Percentiles rank a stretch among this genome's conserved stretches.
These are phyloP conservation scores for Anthopleura xanthogrammica DNA, from an alignment of 92 coral and sea anemone species.

Conservation along the genomic window DNA sequence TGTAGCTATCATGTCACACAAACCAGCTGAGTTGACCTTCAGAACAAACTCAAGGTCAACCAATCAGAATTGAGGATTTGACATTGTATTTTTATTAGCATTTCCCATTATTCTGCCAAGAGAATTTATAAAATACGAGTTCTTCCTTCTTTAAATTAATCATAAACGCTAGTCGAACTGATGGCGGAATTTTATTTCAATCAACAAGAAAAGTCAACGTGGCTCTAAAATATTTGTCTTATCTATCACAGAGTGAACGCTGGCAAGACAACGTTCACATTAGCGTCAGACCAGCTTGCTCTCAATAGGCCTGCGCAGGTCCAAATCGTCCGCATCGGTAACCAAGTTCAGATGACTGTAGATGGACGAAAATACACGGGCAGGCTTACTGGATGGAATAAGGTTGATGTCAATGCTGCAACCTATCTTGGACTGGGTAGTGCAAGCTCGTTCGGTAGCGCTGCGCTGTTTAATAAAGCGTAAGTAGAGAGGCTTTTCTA, in stretches of 20 bases:
- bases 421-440: constrained; percentile 12
- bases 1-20: too few species aligned
- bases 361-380: constrained; percentile 21
- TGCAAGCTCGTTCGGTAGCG: neutral
- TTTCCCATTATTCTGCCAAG: too few species aligned
- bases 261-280: constrained; percentile 32
- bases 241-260: constrained; percentile 46
- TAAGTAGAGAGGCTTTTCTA: neutral
- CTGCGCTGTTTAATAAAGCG: constrained; percentile 13
- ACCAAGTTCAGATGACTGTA: constrained; percentile 34
- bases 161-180: too few species aligned
- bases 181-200: too few species aligned
- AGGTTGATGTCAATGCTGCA: constrained; percentile 19
- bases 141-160: too few species aligned
- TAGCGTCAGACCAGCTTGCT: constrained; percentile 27
- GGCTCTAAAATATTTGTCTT: neutral
- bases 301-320: constrained; percentile 31
- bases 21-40: too few species aligned
- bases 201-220: neutral
- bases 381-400: constrained; percentile 15
- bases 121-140: too few species aligned
- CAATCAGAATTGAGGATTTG: too few species aligned
- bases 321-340: constrained; percentile 33
- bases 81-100: too few species aligned
- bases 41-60: too few species aligned